Evolutionary conservation across 2,113 vertebrate species (phyloP).

Genomic region (Xiphorhynchus elegans): DNA sequence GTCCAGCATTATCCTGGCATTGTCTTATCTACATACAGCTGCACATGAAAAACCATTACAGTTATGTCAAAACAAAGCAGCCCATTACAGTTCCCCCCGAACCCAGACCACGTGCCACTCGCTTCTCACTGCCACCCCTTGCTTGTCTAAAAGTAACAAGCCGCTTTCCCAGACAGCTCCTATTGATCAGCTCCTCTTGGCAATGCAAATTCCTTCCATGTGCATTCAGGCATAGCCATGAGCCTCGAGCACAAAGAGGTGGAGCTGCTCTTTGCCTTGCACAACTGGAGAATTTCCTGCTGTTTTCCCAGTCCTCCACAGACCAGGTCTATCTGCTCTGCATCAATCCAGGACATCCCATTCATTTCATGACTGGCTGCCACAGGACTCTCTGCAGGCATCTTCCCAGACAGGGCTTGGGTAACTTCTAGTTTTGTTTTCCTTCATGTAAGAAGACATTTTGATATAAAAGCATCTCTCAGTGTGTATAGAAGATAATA

Average conservation of each 20-base stretch:
- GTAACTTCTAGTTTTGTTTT: constrained; percentile 45
- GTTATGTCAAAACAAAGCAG: constrained; percentile 67
- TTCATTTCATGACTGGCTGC: constrained; percentile 20
- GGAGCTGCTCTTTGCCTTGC: constrained; percentile 54
- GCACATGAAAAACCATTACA: constrained; percentile 63
- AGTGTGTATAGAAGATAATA: not conserved
- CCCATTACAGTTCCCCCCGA: constrained; percentile 38
- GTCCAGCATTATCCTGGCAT: constrained; percentile 50
- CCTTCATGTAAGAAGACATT: not conserved
- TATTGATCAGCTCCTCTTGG: constrained; percentile 60
- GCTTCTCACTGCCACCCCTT: constrained; percentile 42
- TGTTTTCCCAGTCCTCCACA: constrained; percentile 51
- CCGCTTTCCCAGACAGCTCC: constrained; percentile 56
- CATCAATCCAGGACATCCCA: constrained; percentile 49
- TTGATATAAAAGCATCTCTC: constrained; percentile 4
- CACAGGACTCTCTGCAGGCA: constrained; percentile 23
- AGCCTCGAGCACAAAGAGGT: constrained; percentile 61
- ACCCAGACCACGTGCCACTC: constrained; percentile 29
- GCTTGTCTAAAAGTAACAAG: constrained; percentile 50
- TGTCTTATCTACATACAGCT: constrained; percentile 74
- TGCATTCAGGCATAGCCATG: constrained; percentile 67
- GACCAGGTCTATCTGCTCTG: constrained; percentile 49
- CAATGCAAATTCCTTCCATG: constrained; percentile 63
- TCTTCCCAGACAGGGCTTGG: constrained; percentile 20
- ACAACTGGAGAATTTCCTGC: constrained; percentile 66